These are phyloP conservation scores for Anabacerthia variegaticeps DNA, from an alignment of 2,797 vertebrate genomes.

Conservation along the genomic window DNA sequence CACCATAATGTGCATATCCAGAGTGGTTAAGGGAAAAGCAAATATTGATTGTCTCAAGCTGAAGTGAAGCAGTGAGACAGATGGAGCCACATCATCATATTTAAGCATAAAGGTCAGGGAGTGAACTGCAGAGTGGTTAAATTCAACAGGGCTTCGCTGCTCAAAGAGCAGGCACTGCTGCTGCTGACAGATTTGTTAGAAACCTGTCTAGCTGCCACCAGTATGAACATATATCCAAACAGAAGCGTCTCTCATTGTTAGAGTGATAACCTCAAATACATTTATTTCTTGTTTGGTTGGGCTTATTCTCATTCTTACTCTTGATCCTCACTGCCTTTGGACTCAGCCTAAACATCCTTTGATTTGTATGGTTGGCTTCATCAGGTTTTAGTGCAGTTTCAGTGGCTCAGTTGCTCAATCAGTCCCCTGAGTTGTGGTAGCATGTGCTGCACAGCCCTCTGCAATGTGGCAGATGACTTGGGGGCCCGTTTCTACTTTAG, in stretches of 20 bases:
- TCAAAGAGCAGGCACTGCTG: constrained; percentile 17
- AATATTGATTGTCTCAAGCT: constrained; percentile 61
- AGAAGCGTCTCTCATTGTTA: constrained; percentile 10
- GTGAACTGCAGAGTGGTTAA: constrained; percentile 28
- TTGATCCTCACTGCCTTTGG: constrained; percentile 17
- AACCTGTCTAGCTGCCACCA: background rate
- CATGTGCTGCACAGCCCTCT: constrained; percentile 28
- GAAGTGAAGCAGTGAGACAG: constrained; percentile 45
- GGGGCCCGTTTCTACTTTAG: background rate
- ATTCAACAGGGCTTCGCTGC: constrained; percentile 1
- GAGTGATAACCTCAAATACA: background rate
- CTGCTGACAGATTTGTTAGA: constrained; percentile 19
- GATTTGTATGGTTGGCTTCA: constrained; percentile 47
- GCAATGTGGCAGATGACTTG: background rate
- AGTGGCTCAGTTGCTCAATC: constrained; percentile 47
- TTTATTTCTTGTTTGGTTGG: background rate
- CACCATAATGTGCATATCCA: background rate
- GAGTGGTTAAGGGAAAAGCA: constrained; percentile 47
- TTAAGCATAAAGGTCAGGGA: constrained; percentile 57
- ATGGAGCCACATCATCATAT: constrained; percentile 52
- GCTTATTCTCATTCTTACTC: background rate
- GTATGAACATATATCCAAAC: background rate
- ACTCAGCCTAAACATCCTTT: constrained; percentile 4
- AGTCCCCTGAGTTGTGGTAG: constrained; percentile 21
- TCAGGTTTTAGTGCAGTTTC: constrained; percentile 39